phyloP scores from a whole-genome alignment of 2,113 vertebrate species.

The Nesospiza acunhae region DNA sequence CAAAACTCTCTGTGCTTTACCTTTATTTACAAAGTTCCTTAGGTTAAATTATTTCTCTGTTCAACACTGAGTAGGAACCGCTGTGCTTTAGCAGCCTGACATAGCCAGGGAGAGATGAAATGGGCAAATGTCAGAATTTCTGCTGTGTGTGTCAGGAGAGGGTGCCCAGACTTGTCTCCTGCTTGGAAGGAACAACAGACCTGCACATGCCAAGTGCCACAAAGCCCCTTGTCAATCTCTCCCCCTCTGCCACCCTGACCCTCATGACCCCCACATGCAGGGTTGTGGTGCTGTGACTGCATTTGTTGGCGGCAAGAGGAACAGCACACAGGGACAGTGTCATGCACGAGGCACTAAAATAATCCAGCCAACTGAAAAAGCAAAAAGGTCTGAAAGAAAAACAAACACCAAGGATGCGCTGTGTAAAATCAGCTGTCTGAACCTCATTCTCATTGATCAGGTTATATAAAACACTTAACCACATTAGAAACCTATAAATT shows the following conservation, averaged over 20 bases:
- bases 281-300: background rate
- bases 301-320: background rate
- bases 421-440: background rate
- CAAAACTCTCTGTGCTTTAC: background rate
- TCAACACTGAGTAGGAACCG: background rate
- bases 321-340: background rate
- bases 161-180: background rate
- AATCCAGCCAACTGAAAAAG: background rate
- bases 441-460: background rate
- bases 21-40: background rate
- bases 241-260: background rate
- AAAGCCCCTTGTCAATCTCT: background rate
- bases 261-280: rapidly evolving
- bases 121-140: background rate
- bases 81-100: background rate
- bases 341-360: background rate
- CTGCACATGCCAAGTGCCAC: background rate
- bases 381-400: background rate
- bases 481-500: background rate
- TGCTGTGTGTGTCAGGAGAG: background rate
- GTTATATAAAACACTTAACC: background rate
- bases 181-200: background rate
- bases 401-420: background rate
- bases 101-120: background rate
- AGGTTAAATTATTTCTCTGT: background rate